Evolutionary conservation across 2,113 vertebrate species (phyloP), one percentile per base, ranked within the genome.

Genomic region (Corydoras maculifer): DNA sequence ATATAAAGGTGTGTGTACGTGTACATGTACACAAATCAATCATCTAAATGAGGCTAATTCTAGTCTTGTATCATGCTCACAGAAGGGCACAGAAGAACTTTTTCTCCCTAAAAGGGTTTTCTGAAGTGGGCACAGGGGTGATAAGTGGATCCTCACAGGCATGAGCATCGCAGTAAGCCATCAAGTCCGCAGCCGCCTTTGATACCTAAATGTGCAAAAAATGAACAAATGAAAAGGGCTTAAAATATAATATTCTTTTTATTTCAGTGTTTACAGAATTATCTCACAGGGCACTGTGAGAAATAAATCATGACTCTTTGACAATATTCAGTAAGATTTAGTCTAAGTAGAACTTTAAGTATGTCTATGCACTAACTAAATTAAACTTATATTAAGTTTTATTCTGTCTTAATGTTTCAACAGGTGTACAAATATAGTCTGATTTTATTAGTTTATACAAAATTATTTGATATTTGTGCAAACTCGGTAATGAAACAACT

Each of bases 71-170:
- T 83, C 65, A 5, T 72, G 68, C 77, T 94, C 87, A 96, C 85
- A 95, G 93, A 63, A 96, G 91, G 69, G 92, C 91, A 48, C 94
- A 95, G 87, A 95, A 95, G 85, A 96, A 94, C 48, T 97, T 97
- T 87, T 97, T 97, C 90, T 97, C 94, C 75, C 93, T 88, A 86
- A 93, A 97, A 0, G 94, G 94, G 83, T 97, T 96, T 84, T 97
- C 94, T 55, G 94, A 97, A 78, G 93, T 95, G 82, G 94, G 93
- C 87, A 97, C 93, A 0, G 94, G 94, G 58, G 88, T 93, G 89
- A 97, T 93, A 72, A 96, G 91, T 3, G 94, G 94, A 77, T 97
- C 94, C 72, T 97, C 93, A 2, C 91, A 92, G 79, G 90, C 84
- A 25, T 96, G 94, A 58, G 93, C 91, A 31, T 94, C 93, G 53